Percentiles rank a stretch among this genome's conserved stretches.
Conservation (phyloP, 2,113 vertebrate species). For the Pogonocichla stellata region DNA sequence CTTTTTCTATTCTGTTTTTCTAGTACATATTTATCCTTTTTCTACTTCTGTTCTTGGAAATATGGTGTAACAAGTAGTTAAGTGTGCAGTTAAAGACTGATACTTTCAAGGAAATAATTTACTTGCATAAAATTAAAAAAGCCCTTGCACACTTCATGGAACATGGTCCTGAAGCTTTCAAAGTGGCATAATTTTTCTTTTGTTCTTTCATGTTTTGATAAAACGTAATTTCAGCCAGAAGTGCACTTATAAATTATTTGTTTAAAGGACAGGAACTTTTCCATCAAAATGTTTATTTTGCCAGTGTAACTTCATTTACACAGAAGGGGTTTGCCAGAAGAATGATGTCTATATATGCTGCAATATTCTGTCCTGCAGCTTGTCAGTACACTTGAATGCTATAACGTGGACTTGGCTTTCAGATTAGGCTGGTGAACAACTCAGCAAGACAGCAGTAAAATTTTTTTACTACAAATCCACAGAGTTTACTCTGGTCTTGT, state of each 20-base stretch:
- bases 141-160: not conserved
- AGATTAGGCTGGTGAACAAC: not conserved
- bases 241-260: not conserved
- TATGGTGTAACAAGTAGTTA: not conserved
- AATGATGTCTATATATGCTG: not conserved
- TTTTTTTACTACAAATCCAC: not conserved
- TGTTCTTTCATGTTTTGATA: not conserved
- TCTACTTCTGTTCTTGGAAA: not conserved
- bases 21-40: not conserved
- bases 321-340: not conserved
- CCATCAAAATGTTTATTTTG: not conserved
- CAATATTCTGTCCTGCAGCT: not conserved
- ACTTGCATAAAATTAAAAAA: not conserved
- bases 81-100: not conserved
- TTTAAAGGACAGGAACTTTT: not conserved
- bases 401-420: not conserved
- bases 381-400: not conserved
- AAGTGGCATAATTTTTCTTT: not conserved
- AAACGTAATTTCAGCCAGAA: not conserved
- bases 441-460: not conserved
- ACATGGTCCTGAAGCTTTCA: not conserved
- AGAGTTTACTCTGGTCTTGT: not conserved
- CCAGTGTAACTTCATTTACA: not conserved
- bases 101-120: not conserved
- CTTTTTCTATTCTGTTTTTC: not conserved